A percentile compares a stretch with the other conserved stretches of the same genome.
Conservation (phyloP, 2,888 invertebrate genomes). For the Neuroscelio doddi region DNA sequence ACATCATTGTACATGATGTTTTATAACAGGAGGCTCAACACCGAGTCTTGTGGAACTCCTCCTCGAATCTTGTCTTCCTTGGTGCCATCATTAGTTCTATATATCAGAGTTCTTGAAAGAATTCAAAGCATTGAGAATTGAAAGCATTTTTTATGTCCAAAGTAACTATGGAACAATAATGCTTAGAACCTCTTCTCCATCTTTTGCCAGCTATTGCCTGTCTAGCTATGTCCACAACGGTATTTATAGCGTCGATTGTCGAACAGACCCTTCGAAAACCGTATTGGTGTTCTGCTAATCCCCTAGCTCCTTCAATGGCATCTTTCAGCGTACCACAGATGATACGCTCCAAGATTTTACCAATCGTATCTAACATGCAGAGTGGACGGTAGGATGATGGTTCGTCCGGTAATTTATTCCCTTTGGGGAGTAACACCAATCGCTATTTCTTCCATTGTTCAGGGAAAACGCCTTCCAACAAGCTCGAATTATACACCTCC, state of each 20-base stretch:
- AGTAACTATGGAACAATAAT: no score
- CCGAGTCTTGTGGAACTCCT: no score
- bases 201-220: slow-evolving; percentile 23
- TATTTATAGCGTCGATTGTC: slow-evolving; percentile 31
- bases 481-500: slow-evolving; percentile 29
- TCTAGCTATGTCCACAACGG: slow-evolving; percentile 23
- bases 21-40: no score
- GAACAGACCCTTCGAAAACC: slow-evolving; percentile 40
- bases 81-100: no score
- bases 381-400: slow-evolving; percentile 27
- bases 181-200: slow-evolving; percentile 15
- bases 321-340: slow-evolving; percentile 9
- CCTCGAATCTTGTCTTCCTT: no score
- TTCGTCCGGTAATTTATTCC: slow-evolving; percentile 16
- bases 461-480: slow-evolving; percentile 44
- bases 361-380: slow-evolving; percentile 21
- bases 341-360: slow-evolving; percentile 17
- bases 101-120: no score
- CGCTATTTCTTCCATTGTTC: slow-evolving; percentile 31
- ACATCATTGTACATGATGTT: no score
- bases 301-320: slow-evolving; percentile 9
- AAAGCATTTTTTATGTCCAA: no score
- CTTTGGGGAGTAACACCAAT: slow-evolving; percentile 41
- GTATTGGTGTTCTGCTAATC: slow-evolving; percentile 29
- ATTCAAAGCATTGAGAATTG: no score